phyloP scores from a whole-genome alignment of 2,797 vertebrate genomes.

The Hafferia zeledoni region DNA sequence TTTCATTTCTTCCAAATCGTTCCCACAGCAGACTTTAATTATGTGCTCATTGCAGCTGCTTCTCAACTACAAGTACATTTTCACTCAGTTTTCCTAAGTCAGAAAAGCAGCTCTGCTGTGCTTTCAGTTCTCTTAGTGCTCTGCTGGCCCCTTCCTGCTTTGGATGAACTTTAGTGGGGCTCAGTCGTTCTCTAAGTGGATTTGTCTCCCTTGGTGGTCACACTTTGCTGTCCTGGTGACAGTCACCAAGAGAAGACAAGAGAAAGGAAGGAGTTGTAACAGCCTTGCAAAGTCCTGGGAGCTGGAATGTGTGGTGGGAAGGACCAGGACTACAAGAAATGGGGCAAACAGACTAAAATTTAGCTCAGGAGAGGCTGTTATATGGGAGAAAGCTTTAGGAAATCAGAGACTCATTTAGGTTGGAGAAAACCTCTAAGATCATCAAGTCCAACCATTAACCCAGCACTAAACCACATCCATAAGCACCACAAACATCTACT shows the following conservation, averaged over 20 bases:
- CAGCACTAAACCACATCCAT: not conserved
- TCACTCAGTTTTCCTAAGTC: not conserved
- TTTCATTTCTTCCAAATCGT: not conserved
- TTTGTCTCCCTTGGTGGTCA: not conserved
- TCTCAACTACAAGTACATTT: not conserved
- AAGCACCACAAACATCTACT: not conserved
- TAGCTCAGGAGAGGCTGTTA: not conserved
- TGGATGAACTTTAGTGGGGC: not conserved
- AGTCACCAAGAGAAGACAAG: not conserved
- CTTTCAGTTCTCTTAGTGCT: not conserved
- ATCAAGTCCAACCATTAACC: not conserved
- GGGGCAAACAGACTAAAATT: not conserved
- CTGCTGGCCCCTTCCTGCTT: not conserved
- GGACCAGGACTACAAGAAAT: not conserved
- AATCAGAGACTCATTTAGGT: not conserved
- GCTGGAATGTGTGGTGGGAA: not conserved
- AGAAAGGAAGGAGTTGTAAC: not conserved
- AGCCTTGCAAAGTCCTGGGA: not conserved
- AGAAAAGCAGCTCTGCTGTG: not conserved
- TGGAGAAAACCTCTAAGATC: not conserved
- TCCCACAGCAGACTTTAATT: not conserved
- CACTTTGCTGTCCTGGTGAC: not conserved
- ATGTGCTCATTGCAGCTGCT: not conserved
- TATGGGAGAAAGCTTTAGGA: not conserved
- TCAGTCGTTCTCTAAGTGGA: not conserved